Evolutionary conservation across 1,140 invertebrate genomes (phyloP).

Genomic region (Liolophura sinensis): DNA sequence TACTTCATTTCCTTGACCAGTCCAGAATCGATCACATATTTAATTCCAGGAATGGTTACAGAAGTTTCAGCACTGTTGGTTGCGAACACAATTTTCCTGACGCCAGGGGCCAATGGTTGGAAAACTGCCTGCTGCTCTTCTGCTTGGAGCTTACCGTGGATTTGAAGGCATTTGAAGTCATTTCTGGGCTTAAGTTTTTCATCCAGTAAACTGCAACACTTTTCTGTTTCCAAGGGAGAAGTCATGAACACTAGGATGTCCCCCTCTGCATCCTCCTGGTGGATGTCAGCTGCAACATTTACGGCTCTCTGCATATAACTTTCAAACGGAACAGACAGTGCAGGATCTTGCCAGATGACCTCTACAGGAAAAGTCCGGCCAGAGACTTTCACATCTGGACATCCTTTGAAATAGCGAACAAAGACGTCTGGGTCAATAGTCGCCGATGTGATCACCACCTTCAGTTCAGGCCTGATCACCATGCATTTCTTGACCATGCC

Average conservation of each 20-base stretch:
- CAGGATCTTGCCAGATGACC: conserved; percentile 85
- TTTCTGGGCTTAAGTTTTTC: conserved; percentile 8
- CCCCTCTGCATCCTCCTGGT: conserved; percentile 82
- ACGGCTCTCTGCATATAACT: conserved; percentile 96
- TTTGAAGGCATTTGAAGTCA: conserved; percentile 62
- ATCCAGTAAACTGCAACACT: conserved; percentile 31
- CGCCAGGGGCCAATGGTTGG: conserved; percentile 22
- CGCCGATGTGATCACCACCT: conserved; percentile 53
- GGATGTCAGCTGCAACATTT: conserved; percentile 93
- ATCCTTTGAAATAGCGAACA: conserved; percentile 82
- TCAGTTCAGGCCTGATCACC: conserved; percentile 33
- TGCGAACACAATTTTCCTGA: conserved; percentile 52
- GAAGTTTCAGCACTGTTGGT: conserved; percentile 59
- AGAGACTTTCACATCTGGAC: conserved; percentile 94
- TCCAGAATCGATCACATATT: conserved; percentile 54
- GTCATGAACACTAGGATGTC: conserved; percentile 97
- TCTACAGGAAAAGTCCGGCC: conserved; percentile 82
- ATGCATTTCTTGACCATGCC: conserved; percentile 71
- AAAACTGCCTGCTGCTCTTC: conserved; percentile 81
- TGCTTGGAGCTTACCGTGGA: conserved; percentile 95
- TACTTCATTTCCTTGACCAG: conserved; percentile 47
- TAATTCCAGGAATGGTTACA: conserved; percentile 53
- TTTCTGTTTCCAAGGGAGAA: conserved; percentile 48
- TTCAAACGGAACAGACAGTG: conserved; percentile 70
- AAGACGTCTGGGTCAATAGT: conserved; percentile 63